These are phyloP conservation scores for Aulostomus chinensis DNA, from an alignment of 2,797 vertebrate genomes.

Conservation along the genomic window DNA sequence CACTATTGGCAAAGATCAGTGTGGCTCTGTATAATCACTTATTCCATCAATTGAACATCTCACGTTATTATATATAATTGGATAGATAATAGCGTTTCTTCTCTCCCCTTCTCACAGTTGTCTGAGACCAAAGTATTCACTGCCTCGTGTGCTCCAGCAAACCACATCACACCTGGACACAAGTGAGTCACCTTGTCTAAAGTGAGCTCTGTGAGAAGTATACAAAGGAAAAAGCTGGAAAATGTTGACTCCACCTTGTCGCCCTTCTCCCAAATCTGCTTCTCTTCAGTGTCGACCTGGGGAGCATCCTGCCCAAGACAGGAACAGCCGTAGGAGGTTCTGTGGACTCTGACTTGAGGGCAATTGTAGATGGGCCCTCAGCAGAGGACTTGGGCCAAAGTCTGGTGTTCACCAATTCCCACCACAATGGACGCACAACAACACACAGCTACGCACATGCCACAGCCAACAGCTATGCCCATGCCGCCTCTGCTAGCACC, in stretches of 20 bases:
- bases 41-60: too few species aligned
- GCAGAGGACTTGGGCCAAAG: constrained; percentile 89
- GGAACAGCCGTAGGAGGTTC: constrained; percentile 54
- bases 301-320: constrained; percentile 72
- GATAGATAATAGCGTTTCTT: too few species aligned
- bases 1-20: neutral
- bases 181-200: constrained; percentile 71
- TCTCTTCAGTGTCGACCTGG: constrained; percentile 69
- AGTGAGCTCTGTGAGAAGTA: neutral
- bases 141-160: constrained; percentile 88
- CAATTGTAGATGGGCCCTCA: constrained; percentile 81
- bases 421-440: constrained; percentile 83
- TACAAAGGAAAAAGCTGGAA: neutral
- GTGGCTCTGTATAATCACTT: neutral
- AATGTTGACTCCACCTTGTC: neutral
- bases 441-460: constrained; percentile 89
- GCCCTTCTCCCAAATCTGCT: neutral
- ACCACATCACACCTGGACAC: constrained; percentile 81
- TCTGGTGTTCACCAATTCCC: constrained; percentile 96
- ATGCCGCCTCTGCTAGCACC: constrained; percentile 77
- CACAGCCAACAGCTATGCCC: constrained; percentile 80
- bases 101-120: constrained; percentile 63
- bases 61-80: too few species aligned
- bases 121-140: constrained; percentile 91
- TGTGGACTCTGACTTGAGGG: constrained; percentile 76